These are phyloP conservation scores for Gymnopithys bicolor DNA, from an alignment of 2,797 vertebrate species.

Conservation along the genomic window DNA sequence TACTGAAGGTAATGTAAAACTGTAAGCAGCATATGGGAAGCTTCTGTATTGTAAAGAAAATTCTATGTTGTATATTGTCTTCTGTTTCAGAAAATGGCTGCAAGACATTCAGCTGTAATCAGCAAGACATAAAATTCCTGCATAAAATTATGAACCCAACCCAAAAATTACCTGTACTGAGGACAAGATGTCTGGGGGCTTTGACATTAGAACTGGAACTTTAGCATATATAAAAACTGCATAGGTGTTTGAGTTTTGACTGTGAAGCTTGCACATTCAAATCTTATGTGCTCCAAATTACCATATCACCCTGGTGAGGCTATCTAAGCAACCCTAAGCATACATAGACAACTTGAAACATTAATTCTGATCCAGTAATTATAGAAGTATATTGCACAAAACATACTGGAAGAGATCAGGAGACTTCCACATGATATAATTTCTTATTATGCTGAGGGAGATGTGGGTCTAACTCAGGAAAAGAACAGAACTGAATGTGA, in stretches of 20 bases:
- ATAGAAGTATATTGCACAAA: not conserved
- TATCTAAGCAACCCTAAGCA: not conserved
- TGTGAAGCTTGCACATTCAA: not conserved
- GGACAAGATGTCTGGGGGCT: not conserved
- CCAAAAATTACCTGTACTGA: not conserved
- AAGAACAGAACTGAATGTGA: not conserved
- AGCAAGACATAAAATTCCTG: not conserved
- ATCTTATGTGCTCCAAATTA: not conserved
- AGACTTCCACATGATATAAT: not conserved
- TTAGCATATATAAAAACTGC: not conserved
- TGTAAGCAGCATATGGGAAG: constrained; percentile 4
- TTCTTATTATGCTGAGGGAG: not conserved
- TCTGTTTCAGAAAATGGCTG: not conserved
- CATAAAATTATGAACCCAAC: not conserved
- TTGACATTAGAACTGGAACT: not conserved
- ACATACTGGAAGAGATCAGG: not conserved
- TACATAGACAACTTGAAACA: not conserved
- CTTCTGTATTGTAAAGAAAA: not conserved
- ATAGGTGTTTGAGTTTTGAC: not conserved
- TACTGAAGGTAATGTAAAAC: not conserved
- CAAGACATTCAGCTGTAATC: not conserved
- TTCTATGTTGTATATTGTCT: not conserved
- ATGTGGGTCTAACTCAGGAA: not conserved
- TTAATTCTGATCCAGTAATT: not conserved
- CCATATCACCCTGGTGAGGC: not conserved